phyloP scores from a whole-genome alignment of 2,113 vertebrate genomes.

The Sinocyclocheilus anophthalmus region DNA sequence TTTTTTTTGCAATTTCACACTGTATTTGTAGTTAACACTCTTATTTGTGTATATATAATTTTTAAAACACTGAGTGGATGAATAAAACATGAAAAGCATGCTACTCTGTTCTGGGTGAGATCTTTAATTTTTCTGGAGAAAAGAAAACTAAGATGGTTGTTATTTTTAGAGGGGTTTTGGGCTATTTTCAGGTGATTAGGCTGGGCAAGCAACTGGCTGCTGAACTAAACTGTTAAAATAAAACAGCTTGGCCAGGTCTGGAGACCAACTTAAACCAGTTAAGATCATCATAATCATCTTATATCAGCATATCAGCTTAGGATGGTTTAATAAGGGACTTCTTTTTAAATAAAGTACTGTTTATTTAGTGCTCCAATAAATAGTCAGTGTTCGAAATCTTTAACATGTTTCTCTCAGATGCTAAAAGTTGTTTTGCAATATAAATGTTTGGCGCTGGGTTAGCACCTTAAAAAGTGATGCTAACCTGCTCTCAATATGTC shows the following conservation, averaged over 20 bases:
- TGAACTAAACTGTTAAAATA: background rate
- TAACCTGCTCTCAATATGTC: background rate
- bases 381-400: background rate
- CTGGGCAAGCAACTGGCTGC: background rate
- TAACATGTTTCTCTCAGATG: background rate
- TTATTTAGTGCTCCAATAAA: background rate
- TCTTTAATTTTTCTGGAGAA: background rate
- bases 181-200: background rate
- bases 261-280: background rate
- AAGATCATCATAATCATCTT: background rate
- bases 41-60: background rate
- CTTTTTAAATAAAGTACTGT: background rate
- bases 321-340: background rate
- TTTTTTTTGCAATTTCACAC: background rate
- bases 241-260: background rate
- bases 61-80: background rate
- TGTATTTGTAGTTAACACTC: too few relatives aligned
- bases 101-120: background rate
- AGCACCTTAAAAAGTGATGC: background rate
- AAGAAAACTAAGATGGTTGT: background rate
- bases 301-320: background rate
- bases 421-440: background rate
- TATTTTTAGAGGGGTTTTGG: background rate
- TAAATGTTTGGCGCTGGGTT: background rate
- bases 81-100: background rate